Conservation (phyloP, 2,113 vertebrate genomes). For the Sceloporus tristichus region DNA sequence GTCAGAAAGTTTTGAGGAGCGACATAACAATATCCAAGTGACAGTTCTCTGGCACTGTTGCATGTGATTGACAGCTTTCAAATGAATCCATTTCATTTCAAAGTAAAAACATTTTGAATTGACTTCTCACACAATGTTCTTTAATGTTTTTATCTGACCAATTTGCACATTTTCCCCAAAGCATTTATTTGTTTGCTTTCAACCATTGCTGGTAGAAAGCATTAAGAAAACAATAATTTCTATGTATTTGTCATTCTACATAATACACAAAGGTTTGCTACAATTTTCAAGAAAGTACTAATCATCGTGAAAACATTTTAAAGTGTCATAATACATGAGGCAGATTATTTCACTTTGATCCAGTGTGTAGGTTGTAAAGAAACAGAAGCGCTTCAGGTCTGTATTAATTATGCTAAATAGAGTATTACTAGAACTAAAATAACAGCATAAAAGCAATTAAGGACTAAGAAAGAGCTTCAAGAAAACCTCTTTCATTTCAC, state of each 20-base stretch:
- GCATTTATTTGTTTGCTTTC: constrained; percentile 32
- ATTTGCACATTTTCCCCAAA: constrained; percentile 30
- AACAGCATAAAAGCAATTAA: constrained; percentile 6
- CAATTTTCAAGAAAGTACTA: constrained; percentile 32
- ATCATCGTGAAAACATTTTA: constrained; percentile 24
- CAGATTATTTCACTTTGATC: constrained; percentile 26
- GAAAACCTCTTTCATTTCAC: constrained; percentile 7
- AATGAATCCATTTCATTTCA: constrained; percentile 13
- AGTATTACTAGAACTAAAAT: constrained; percentile 25
- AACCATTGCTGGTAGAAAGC: constrained; percentile 15
- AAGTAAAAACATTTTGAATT: constrained; percentile 21
- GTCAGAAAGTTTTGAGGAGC: neutral
- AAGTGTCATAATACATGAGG: constrained; percentile 27
- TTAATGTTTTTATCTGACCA: constrained; percentile 31
- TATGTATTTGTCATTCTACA: constrained; percentile 23
- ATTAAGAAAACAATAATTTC: constrained; percentile 40
- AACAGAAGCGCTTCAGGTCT: constrained; percentile 29
- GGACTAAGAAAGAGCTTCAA: neutral
- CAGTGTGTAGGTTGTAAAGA: constrained; percentile 20
- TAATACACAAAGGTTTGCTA: constrained; percentile 25
- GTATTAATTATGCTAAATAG: constrained; percentile 35
- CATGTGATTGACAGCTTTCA: neutral
- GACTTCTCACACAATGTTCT: neutral
- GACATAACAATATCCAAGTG: neutral
- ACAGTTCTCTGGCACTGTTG: neutral